Conservation (phyloP, 2,888 invertebrate species). For the Yponomeuta cagnagella region DNA sequence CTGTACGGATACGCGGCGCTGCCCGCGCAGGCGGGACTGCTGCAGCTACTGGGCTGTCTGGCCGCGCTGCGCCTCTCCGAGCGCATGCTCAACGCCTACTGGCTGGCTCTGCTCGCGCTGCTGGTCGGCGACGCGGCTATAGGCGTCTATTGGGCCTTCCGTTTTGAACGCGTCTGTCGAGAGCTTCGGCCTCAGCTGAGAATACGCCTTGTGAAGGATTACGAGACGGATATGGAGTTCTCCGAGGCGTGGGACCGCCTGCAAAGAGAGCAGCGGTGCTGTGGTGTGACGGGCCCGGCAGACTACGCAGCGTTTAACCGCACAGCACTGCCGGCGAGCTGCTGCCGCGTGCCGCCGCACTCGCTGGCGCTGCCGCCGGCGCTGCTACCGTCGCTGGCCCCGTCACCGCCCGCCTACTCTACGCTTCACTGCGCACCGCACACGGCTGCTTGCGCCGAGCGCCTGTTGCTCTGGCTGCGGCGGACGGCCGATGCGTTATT, state of each 20-base stretch:
- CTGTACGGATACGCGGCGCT: slow-evolving; percentile 90
- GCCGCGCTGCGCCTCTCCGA: slow-evolving; percentile 88
- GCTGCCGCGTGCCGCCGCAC: slow-evolving; percentile 63
- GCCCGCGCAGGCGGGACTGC: slow-evolving; percentile 81
- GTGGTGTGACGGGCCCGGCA: slow-evolving; percentile 82
- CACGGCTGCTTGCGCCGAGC: slow-evolving; percentile 82
- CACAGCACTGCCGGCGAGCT: slow-evolving; percentile 61
- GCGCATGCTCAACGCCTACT: slow-evolving; percentile 87
- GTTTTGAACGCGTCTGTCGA: slow-evolving; percentile 84
- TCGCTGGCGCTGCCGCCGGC: slow-evolving; percentile 70
- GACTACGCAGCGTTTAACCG: slow-evolving; percentile 68
- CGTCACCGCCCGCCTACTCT: slow-evolving; percentile 51
- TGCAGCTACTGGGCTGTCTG: slow-evolving; percentile 86
- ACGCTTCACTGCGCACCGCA: slow-evolving; percentile 66
- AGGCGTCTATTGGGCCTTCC: slow-evolving; percentile 90
- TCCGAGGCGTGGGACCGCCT: slow-evolving; percentile 86
- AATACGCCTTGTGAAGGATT: slow-evolving; percentile 78
- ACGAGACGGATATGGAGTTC: slow-evolving; percentile 83
- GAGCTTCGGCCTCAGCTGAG: slow-evolving; percentile 82
- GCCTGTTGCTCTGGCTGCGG: slow-evolving; percentile 83
- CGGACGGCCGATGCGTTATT: slow-evolving; percentile 88
- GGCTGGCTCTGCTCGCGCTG: slow-evolving; percentile 85
- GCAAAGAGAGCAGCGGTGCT: slow-evolving; percentile 85
- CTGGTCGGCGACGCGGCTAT: slow-evolving; percentile 89
- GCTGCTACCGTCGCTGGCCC: slow-evolving; percentile 49